Base-by-base conservation (phyloP, 2,113 vertebrate genomes). In the Caretta caretta region DNA sequence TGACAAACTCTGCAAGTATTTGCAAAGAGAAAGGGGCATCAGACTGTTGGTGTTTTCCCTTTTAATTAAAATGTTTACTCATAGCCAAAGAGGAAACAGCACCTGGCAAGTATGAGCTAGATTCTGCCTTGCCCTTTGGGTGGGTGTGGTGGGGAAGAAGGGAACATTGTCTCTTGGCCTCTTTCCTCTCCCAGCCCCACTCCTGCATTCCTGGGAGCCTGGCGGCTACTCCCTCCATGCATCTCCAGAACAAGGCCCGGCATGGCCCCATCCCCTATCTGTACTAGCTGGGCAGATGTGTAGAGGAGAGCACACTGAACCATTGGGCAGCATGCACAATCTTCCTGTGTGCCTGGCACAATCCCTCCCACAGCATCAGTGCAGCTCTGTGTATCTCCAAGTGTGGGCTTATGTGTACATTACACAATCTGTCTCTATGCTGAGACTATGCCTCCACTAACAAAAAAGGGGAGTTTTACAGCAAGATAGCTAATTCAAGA, bases 11-110 rank as follows among this genome's bases (percentile, higher is more conserved):
- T 56, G 25, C 0, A 0, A 54, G 76, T 16, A 14, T 48, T 69
- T 83, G 46, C 20, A 49, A 42, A 90, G 79, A 84, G 53, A 87
- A 90, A 29, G 25, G 65, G 35, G 6, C 54, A 83, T 29, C 49
- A 31, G 72, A 31, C 51, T 92, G 53, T 17, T 65, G 78, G 46
- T 75, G 5, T 0, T 48, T 42, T 56, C 78, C 92, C 3, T 14
- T 92, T 89, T 95, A 53, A 81, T 84, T 94, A 81, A 83, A 22
- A 16, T 38, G 54, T 87, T 83, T 54, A 89, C 88, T 89, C 65
- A 62, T 14, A 79, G 46, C 46, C 19, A 42, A 79, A 20, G 35
- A 38, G n/a, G n/a, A 72, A n/a, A 20, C 35, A 72, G 65, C 81
- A 38, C 5, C 87, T 92, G 56, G 84, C 38, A 90, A 86, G 82